Evolutionary conservation across 2,113 vertebrate genomes (phyloP), one percentile per base, ranked within the genome.

Genomic region (Hassar affinis): DNA sequence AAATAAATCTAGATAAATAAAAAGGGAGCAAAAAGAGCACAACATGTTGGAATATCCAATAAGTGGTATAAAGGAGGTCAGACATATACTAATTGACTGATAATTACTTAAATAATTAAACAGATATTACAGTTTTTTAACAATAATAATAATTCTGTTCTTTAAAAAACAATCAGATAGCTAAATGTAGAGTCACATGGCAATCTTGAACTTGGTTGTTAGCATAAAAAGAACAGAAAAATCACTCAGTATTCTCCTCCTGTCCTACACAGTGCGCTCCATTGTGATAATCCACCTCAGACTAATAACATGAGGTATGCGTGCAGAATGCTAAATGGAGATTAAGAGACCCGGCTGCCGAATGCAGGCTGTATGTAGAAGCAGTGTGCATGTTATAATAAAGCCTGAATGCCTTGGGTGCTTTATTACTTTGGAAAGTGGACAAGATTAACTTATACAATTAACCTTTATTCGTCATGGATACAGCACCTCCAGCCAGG

Each of bases 381-480:
- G 79, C 71, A 89, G 87, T 80, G 81, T 61, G 87, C 12, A 75
- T 83, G 62, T 89, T 78, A 88, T 89, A 88, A 91, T 85, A 75
- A 82, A 89, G 84, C 86, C 85, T 83, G 86, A 88, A 91, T 82
- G 81, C 87, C 80, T 88, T 86, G 89, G 88, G 85, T 83, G 85
- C 81, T 86, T 90, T 85, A 92, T 91, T 91, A 90, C 85, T 88
- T 80, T 87, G 71, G 80, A 86, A 90, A 92, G 91, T 85, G 86
- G 90, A 88, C 83, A 76, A 88, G 91, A 93, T 93, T 91, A 91
- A 91, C 88, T 90, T 89, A 87, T 83, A 90, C 87, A 92, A 92
- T 93, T 94, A 94, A 93, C 91, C 91, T 93, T 92, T 90, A 91
- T 91, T 91, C 89, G 86, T 86, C 89, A 89, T 61, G 45, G 89